Conservation (phyloP, 2,113 vertebrate species). For the Myotis yumanensis region DNA sequence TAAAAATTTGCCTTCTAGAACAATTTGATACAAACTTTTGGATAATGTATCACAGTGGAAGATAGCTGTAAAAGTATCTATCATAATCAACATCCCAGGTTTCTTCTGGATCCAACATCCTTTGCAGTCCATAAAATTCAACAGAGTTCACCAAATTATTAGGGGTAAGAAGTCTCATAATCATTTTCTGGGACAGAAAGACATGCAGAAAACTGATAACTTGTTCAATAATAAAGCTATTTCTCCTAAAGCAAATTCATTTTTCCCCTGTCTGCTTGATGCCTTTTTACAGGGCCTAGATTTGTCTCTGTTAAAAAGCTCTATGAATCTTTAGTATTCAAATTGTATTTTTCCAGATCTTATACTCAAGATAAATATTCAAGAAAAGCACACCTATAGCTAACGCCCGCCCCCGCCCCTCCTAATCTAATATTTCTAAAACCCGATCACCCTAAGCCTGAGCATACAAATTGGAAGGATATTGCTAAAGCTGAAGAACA, state of each 20-base stretch:
- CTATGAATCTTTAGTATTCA: slow-evolving; percentile 21
- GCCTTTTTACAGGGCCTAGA: background rate
- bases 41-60: background rate
- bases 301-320: background rate
- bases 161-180: background rate
- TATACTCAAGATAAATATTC: background rate
- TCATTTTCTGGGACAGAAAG: background rate
- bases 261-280: background rate
- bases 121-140: background rate
- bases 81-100: background rate
- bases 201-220: background rate
- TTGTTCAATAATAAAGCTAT: slow-evolving; percentile 22
- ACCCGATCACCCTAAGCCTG: background rate
- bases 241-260: background rate
- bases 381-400: background rate
- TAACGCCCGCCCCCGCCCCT: background rate
- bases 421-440: background rate
- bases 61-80: background rate
- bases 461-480: background rate
- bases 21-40: background rate
- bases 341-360: slow-evolving; percentile 22
- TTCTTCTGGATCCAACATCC: background rate
- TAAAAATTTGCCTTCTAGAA: background rate
- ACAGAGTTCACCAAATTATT: background rate
- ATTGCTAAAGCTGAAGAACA: slow-evolving; percentile 2